Evolutionary conservation across 2,888 invertebrate genomes (phyloP), one percentile per base, ranked within the genome.

Genomic region (Trichogramma dendrolimi): DNA sequence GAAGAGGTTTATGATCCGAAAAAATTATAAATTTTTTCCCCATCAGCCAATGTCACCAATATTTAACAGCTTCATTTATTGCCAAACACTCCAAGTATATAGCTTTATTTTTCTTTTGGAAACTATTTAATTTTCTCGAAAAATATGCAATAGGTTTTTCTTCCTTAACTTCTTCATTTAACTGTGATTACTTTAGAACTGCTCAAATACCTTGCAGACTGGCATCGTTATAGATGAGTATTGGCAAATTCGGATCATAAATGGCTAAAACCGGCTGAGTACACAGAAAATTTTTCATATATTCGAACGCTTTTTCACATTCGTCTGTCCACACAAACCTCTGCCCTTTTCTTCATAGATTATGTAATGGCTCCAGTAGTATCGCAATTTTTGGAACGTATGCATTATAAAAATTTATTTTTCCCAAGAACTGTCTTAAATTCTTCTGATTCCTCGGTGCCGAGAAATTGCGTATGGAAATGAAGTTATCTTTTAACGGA

Each of bases 261-360:
- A 65, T 63, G 8, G 60, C 62, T 44, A 62, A 61, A 43, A 49
- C 40, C 49, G 65, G 65, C 39, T 47, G 10, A 10, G 65, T 54
- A 46, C 65, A 62, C 41, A 62, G 56, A 39, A 60, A 53, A 40
- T 63, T 14, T 60, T 65, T 65, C 53, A 65, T 52, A 48, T 60
- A 56, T 41, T 61, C 61, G 49, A 61, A 61, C 42, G 61, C 54
- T 58, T 58, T 44, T 46, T 67, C 49, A 52, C 66, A 68, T 57
- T 62, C 53, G 10, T 61, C 42, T 11, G 60, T 49, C 67, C 67
- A 67, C 10, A 38, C 41, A 43, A 65, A 68, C 49, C 56, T 43
- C 41, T 62, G 50, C 40, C 60, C 47, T 51, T 67, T 66, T 51
- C 56, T 61, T 38, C 55, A 42, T 61, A 61, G 39, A 38, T 61